These are phyloP conservation scores for Heliconius melpomene DNA, from an alignment of 1,140 invertebrate species.

Conservation along the genomic window DNA sequence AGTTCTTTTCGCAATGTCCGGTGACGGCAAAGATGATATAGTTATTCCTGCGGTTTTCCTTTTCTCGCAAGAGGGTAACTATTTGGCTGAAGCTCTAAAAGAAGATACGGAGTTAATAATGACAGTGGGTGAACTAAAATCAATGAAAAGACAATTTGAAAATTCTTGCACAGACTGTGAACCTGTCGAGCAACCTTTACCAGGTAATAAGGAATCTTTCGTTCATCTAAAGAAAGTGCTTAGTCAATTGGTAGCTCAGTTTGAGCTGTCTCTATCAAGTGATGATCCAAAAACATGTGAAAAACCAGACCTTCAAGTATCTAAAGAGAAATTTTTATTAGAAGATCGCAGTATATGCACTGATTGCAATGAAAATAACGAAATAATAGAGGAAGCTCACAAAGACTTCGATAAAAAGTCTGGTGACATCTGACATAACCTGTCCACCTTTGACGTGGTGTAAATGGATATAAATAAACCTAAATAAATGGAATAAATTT, in stretches of 20 bases:
- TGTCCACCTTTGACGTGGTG: conserved; percentile 19
- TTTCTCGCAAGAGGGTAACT: conserved; percentile 88
- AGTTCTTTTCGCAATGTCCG: conserved; percentile 97
- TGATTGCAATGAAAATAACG: conserved; percentile 8
- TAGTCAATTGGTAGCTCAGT: conserved; percentile 63
- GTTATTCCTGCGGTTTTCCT: conserved; percentile 95
- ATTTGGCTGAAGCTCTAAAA: conserved; percentile 82
- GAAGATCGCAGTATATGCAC: conserved; percentile 24
- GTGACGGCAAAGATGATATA: conserved; percentile 94
- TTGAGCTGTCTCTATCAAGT: conserved; percentile 61
- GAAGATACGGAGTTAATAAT: conserved; percentile 79
- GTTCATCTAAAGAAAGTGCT: conserved; percentile 70
- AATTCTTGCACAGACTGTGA: conserved; percentile 44
- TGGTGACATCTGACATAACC: conserved; percentile 30
- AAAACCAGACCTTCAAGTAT: conserved; percentile 6
- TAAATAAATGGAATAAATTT: conserved; percentile 33
- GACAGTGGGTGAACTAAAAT: conserved; percentile 79
- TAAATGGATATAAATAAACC: conserved; percentile 21
- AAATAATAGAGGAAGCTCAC: background rate
- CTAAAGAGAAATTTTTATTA: conserved; percentile 39
- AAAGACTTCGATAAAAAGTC: background rate
- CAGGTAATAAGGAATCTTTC: conserved; percentile 59
- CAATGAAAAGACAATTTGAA: conserved; percentile 52
- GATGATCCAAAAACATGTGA: conserved; percentile 50
- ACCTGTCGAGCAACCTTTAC: conserved; percentile 35